A percentile compares a stretch with the other conserved stretches of the same genome.
Conservation (phyloP, 1,140 invertebrate genomes). For the Neuroterus valhalla region DNA sequence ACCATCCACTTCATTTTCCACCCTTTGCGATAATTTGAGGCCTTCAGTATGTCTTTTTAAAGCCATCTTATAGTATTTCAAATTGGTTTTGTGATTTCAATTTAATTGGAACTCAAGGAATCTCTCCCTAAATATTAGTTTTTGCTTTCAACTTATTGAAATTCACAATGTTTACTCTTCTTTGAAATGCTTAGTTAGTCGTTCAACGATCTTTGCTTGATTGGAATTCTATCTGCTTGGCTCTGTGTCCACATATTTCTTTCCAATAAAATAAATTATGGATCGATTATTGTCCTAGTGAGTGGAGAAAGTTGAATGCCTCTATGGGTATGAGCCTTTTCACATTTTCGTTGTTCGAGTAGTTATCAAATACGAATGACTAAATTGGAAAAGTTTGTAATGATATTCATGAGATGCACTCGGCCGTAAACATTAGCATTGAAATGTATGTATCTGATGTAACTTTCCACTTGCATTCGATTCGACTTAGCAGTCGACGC, state of each 20-base stretch:
- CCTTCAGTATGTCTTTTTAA: conserved; percentile 8
- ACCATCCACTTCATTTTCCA: neutral
- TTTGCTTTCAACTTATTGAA: conserved; percentile 6
- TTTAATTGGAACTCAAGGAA: conserved; percentile 11
- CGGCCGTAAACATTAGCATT: neutral
- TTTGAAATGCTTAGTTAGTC: neutral
- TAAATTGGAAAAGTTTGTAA: conserved; percentile 15
- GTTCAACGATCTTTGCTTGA: neutral
- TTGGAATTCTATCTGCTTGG: too few relatives aligned
- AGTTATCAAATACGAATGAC: conserved; percentile 4
- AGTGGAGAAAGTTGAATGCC: neutral
- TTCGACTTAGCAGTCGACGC: neutral
- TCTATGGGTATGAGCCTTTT: neutral
- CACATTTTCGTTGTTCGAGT: neutral
- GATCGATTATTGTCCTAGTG: too few relatives aligned
- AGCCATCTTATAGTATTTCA: neutral
- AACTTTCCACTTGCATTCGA: neutral
- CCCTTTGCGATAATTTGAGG: neutral
- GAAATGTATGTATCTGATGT: neutral
- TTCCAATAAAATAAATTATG: too few relatives aligned
- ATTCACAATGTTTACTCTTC: conserved; percentile 3
- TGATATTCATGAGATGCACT: conserved; percentile 2
- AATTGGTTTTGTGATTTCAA: conserved; percentile 1
- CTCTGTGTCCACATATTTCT: too few relatives aligned
- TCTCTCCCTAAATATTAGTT: neutral